phyloP scores from a whole-genome alignment of 2,113 vertebrate genomes.

The Etheostoma cragini region DNA sequence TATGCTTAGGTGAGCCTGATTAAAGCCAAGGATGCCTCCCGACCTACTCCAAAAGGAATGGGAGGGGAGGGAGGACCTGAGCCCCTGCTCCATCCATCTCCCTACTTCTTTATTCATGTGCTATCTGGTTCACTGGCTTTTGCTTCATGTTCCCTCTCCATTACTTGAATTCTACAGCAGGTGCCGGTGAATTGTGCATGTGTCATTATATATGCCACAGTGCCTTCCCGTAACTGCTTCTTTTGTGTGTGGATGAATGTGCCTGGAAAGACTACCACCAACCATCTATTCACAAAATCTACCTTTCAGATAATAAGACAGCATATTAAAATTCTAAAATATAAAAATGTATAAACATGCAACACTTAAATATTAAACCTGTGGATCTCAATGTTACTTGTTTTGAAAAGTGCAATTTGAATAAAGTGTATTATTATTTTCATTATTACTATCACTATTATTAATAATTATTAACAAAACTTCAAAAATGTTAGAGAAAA shows the following conservation, averaged over 20 bases:
- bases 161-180: constrained; percentile 69
- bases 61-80: constrained; percentile 37
- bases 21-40: constrained; percentile 76
- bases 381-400: neutral
- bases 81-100: constrained; percentile 72
- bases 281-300: constrained; percentile 34
- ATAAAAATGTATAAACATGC: neutral
- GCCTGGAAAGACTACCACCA: constrained; percentile 35
- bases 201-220: constrained; percentile 62
- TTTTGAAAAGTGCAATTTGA: neutral
- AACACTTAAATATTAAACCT: neutral
- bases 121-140: constrained; percentile 69
- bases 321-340: constrained; percentile 3
- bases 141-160: constrained; percentile 67
- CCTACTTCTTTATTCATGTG: constrained; percentile 75
- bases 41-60: constrained; percentile 63
- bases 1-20: constrained; percentile 78
- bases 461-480: no score
- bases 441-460: no score
- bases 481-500: no score
- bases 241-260: constrained; percentile 53
- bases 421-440: neutral
- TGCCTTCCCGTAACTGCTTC: constrained; percentile 25
- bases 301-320: constrained; percentile 12
- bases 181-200: constrained; percentile 64